Percentiles rank a stretch among this genome's conserved stretches.
These are phyloP conservation scores for Eustalomyia histrio DNA, from an alignment of 2,888 invertebrate genomes.

Conservation along the genomic window DNA sequence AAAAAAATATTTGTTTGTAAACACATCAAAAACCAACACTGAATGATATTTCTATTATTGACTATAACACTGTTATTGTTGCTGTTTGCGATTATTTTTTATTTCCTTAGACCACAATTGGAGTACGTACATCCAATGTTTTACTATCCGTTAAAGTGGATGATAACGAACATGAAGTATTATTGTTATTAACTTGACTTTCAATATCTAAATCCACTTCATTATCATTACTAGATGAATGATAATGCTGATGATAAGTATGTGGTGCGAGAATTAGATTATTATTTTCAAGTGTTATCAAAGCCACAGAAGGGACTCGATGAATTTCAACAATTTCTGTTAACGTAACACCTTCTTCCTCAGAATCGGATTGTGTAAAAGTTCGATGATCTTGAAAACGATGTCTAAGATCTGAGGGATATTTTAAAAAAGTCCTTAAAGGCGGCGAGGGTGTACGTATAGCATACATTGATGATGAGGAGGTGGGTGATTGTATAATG, in stretches of 20 bases:
- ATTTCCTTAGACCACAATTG: conserved; percentile 75
- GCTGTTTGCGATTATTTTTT: not conserved
- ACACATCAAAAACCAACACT: conserved; percentile 60
- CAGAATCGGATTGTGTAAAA: conserved; percentile 41
- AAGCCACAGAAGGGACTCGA: conserved; percentile 51
- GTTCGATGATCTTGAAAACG: conserved; percentile 26
- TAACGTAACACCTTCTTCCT: conserved; percentile 69
- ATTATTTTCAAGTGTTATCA: conserved; percentile 51
- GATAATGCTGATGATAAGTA: not conserved
- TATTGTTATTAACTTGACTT: conserved; percentile 71
- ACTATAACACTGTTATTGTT: conserved; percentile 39
- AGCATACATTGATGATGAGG: conserved; percentile 73
- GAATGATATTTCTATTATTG: conserved; percentile 49
- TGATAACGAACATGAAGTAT: conserved; percentile 76
- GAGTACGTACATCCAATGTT: conserved; percentile 77
- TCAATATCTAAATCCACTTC: conserved; percentile 45
- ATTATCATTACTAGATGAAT: conserved; percentile 7
- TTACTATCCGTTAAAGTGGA: conserved; percentile 78
- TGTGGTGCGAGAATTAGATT: conserved; percentile 37
- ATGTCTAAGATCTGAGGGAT: conserved; percentile 42
- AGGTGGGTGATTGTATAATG: conserved; percentile 67
- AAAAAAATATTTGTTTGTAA: conserved; percentile 13
- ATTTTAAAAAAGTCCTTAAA: conserved; percentile 35
- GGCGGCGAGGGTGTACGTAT: conserved; percentile 73
- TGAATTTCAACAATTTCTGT: conserved; percentile 74